Percentiles rank a stretch among this genome's conserved stretches.
phyloP scores from a whole-genome alignment of 2,888 invertebrate species.

The Lepidocyrtoides sp. region DNA sequence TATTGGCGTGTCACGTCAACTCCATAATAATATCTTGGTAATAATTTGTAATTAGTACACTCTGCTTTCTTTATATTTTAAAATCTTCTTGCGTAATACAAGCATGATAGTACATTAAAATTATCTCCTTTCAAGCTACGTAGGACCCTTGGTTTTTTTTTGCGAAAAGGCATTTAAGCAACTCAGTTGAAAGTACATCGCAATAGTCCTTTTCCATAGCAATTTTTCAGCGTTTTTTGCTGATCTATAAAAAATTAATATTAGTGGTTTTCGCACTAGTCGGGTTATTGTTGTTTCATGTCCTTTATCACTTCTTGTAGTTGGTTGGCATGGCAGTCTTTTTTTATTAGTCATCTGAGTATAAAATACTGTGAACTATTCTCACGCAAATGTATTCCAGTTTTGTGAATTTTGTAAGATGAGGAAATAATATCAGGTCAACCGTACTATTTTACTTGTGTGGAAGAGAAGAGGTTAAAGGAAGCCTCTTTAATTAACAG shows the following conservation, averaged over 20 bases:
- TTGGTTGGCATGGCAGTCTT: neutral
- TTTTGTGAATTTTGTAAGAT: constrained; percentile 14
- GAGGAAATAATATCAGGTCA: constrained; percentile 8
- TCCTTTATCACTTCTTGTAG: neutral
- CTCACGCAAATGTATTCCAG: constrained; percentile 30
- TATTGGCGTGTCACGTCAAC: constrained; percentile 27
- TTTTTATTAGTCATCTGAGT: constrained; percentile 18
- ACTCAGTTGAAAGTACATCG: too few relatives aligned
- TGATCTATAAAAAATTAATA: neutral
- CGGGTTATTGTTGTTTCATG: neutral
- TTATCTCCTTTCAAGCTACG: too few relatives aligned
- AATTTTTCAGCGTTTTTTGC: too few relatives aligned
- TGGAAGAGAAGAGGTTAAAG: neutral
- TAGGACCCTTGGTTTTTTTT: too few relatives aligned
- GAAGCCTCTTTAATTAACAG: constrained; percentile 3
- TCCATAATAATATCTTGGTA: too few relatives aligned
- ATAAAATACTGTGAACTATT: neutral
- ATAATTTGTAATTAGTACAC: constrained; percentile 6
- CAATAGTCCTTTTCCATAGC: too few relatives aligned
- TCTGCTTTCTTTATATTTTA: too few relatives aligned
- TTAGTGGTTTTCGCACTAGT: too few relatives aligned
- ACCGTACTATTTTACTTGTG: neutral
- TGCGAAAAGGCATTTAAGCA: too few relatives aligned
- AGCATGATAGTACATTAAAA: too few relatives aligned
- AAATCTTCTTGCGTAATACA: too few relatives aligned